Conservation (phyloP, 2,113 vertebrate genomes). For the Capreolus pygargus region DNA sequence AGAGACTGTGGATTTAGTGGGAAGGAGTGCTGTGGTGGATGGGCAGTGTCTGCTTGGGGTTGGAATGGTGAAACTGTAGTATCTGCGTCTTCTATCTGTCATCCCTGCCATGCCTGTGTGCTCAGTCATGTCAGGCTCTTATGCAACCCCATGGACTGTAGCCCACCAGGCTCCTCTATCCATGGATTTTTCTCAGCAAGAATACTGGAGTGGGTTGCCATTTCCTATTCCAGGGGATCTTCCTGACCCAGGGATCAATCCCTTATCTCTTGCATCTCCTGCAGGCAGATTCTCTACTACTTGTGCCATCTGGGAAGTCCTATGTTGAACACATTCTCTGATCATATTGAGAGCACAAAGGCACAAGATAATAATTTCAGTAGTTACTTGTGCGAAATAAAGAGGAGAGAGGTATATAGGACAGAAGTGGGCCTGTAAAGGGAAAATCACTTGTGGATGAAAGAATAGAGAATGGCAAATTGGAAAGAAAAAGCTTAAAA, state of each 20-base stretch:
- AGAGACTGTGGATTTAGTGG: neutral
- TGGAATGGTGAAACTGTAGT: neutral
- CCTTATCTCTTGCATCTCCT: neutral
- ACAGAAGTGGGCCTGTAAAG: neutral
- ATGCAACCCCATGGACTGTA: neutral
- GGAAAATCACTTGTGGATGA: neutral
- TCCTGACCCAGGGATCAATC: neutral
- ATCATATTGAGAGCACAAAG: neutral
- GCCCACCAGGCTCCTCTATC: neutral
- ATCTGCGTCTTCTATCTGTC: neutral
- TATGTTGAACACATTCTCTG: neutral
- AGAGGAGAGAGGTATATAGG: neutral
- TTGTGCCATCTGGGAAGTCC: neutral
- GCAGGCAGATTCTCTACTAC: neutral
- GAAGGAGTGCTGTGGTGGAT: neutral
- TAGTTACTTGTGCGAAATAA: neutral
- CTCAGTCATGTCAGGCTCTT: neutral
- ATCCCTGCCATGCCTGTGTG: neutral
- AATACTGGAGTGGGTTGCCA: neutral
- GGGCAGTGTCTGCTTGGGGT: neutral
- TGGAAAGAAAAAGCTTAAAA: conserved; percentile 15
- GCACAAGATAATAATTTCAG: neutral
- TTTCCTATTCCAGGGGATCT: neutral
- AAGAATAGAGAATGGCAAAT: neutral
- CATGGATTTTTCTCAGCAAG: neutral